Base-by-base conservation (phyloP, 64 coral and sea anemone genomes). In the Actinia equina region DNA sequence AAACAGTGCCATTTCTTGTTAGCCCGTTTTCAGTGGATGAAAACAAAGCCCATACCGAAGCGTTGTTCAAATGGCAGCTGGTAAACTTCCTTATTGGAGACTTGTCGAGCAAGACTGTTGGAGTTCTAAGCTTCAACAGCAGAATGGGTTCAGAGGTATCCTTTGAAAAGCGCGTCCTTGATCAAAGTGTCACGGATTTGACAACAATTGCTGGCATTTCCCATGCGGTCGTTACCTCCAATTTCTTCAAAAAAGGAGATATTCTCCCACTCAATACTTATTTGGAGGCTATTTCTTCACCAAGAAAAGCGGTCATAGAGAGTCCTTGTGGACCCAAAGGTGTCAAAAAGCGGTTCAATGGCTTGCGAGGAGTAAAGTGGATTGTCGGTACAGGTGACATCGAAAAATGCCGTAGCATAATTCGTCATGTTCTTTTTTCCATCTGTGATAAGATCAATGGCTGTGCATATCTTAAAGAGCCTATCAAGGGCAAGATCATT, bases 311-410 rank as follows among this genome's bases (percentile, higher is more conserved):
- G 17, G 78, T 81, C 49, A 18, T 81, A 15, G 22, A 23, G 22
- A 81, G 78, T 22, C 78, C 78, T 17, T 81, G 78, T 81, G 78
- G 44, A 7, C 78, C 78, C 19, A 81, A 81, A 81, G 78, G 78
- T 8, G 49, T 81, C 18, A 81, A 52, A 49, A 81, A 81, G 45
- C 43, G 18, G 17, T 81, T 81, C 11, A 81, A 81, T 52, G 78
- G 78, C 18, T 9, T 81, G 18, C 10, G 16, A 18, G 78, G 78
- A 81, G 78, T 51, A 16, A 81, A 81, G 78, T 81, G 78, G 78
- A 81, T 81, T 81, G 78, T 81, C 3, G 78, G 78, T 7, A 81
- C 78, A 22, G 78, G 78, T 49, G 78, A 81, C 17, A n/a, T 81
- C 78, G 15, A 17, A 37, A 81, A 81, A 81, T 81, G 78, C 22